Evolutionary conservation across 2,113 vertebrate species (phyloP).

Genomic region (Oostethus manadensis): DNA sequence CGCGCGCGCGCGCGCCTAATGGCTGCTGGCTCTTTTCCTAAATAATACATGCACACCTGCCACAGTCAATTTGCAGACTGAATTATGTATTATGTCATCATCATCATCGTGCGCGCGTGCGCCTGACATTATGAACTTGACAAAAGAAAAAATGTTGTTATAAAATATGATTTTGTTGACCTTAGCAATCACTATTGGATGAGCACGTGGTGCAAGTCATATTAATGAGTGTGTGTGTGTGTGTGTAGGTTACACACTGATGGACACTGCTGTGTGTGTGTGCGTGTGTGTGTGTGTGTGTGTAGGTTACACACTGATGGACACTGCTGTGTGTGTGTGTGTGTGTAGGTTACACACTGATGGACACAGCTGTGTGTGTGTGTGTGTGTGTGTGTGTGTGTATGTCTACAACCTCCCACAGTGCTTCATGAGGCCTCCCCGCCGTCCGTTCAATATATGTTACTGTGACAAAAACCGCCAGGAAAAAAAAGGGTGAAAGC

Average conservation of each 20-base stretch:
- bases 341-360: constrained; percentile 2
- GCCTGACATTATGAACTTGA: not conserved
- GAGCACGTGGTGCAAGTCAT: constrained; percentile 3
- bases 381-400: not conserved
- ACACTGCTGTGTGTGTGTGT: not conserved
- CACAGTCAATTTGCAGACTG: constrained; percentile 7
- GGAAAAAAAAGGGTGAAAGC: no score
- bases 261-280: constrained; percentile 3
- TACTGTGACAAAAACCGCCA: no score
- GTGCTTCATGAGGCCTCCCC: not conserved
- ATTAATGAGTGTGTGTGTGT: not conserved
- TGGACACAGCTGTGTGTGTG: constrained; percentile 4
- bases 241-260: constrained; percentile 2
- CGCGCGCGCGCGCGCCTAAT: constrained; percentile 1
- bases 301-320: no score
- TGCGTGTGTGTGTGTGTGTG: not conserved
- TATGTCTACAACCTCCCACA: not conserved
- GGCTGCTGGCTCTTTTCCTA: constrained; percentile 7
- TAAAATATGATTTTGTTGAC: no score
- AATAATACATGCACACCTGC: constrained; percentile 11
- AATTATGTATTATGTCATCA: constrained; percentile 8
- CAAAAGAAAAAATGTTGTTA: not conserved
- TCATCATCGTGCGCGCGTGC: not conserved
- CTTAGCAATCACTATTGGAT: not conserved
- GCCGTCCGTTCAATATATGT: no score